Conservation (phyloP, 2,888 invertebrate species). For the Melieria picta region DNA sequence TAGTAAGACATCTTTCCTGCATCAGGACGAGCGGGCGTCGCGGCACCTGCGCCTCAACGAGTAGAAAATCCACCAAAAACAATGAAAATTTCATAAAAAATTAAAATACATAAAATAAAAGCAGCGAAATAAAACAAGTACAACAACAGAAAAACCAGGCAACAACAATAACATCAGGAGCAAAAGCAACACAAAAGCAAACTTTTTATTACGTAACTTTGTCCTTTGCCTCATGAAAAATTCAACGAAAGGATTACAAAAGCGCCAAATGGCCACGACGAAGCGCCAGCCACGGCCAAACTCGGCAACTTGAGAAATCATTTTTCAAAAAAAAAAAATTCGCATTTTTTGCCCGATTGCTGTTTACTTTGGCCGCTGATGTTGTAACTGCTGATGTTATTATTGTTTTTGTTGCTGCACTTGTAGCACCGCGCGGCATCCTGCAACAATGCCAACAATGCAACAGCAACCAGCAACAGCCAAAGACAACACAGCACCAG, state of each 20-base stretch:
- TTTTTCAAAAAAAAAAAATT: not conserved
- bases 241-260: conserved; percentile 18
- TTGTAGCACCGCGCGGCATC: not conserved
- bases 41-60: not conserved
- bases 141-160: not conserved
- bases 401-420: not conserved
- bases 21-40: too few relatives aligned
- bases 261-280: not conserved
- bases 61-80: not conserved
- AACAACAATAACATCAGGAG: not conserved
- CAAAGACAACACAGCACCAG: not conserved
- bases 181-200: not conserved
- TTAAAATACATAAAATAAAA: conserved; percentile 10
- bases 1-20: not conserved
- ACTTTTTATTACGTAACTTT: conserved; percentile 18
- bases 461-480: not conserved
- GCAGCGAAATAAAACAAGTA: not conserved
- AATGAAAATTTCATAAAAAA: conserved; percentile 20
- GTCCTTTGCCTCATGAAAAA: conserved; percentile 15
- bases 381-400: not conserved
- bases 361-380: not conserved
- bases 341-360: not conserved
- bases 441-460: not conserved
- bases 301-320: not conserved
- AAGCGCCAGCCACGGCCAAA: not conserved